Evolutionary conservation across 2,797 vertebrate species (phyloP), one percentile per base, ranked within the genome.

Genomic region (Gambelia wislizenii): DNA sequence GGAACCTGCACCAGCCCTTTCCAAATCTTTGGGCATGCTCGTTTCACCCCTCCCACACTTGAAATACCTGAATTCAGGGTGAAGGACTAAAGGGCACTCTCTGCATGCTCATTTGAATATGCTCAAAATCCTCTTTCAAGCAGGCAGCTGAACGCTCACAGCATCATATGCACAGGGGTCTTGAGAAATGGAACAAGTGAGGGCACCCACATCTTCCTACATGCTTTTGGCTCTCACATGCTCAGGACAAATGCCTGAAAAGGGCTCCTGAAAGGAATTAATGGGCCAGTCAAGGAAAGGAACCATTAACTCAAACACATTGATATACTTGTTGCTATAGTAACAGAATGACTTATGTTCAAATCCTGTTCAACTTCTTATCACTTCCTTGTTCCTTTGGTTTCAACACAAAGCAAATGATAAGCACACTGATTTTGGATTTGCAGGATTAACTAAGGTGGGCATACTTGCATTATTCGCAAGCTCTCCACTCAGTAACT

Each of bases 251-350:
- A 64, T 33, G 2, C 39, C 4, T 33, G 22, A 18, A 64, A 61
- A 83, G 6, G 36, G 52, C 16, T 16, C 54, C 54, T 61, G 30
- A 20, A 5, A 85, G 33, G 84, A 64, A 33, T 86, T 77, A 86
- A 77, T 47, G 52, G 84, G 18, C 25, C 18, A 81, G 3, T 54
- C 27, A 74, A 49, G 36, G 39, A 59, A 85, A 84, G 13, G 9
- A 33, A 4, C 6, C n/a, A 3, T 42, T 88, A 92, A 90, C 2
- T 5, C 87, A 87, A 92, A 25, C 79, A n/a, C 81, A 56, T 2
- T 39, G 20, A 6, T 85, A 54, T 0, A 0, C 86, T 87, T 83
- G 92, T 95, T 95, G 90, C 90, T 91, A 94, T 79, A 93, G 85
- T 92, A 94, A 96, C 93, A 72, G 0, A 0, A 72, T 87, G 79